A percentile compares a stretch with the other conserved stretches of the same genome.
phyloP scores from a whole-genome alignment of 2,888 invertebrate species.

The Chaetogeoica ovagalla region DNA sequence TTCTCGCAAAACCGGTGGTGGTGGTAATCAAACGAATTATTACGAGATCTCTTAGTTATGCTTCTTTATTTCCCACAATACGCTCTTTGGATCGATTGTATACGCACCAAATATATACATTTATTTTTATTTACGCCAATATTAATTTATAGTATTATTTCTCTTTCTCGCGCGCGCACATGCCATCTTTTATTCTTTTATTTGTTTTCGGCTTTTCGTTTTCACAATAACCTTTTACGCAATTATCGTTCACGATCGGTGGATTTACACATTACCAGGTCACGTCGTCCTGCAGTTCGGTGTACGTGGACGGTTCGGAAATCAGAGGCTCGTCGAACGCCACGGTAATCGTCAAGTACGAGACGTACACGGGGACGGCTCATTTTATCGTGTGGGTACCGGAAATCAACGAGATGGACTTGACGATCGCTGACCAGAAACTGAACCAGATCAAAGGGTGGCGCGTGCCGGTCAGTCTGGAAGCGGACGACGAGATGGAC shows the following conservation, averaged over 20 bases:
- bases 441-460: constrained; percentile 93
- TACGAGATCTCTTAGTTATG: too few relatives aligned
- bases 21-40: too few relatives aligned
- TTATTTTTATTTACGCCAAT: too few relatives aligned
- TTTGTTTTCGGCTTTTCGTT: background rate
- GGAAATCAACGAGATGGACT: constrained; percentile 81
- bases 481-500: constrained; percentile 43
- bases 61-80: too few relatives aligned
- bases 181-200: background rate
- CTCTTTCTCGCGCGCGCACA: too few relatives aligned
- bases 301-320: constrained; percentile 95
- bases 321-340: constrained; percentile 92
- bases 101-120: too few relatives aligned
- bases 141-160: too few relatives aligned
- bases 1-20: too few relatives aligned
- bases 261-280: constrained; percentile 68
- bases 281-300: constrained; percentile 92
- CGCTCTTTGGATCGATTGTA: too few relatives aligned
- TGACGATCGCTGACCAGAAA: constrained; percentile 84
- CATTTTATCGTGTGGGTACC: constrained; percentile 97
- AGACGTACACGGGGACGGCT: constrained; percentile 84
- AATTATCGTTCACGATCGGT: background rate
- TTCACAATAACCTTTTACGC: too few relatives aligned
- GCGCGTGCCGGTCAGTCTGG: constrained; percentile 70
- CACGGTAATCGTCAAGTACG: constrained; percentile 89